These are phyloP conservation scores for Gadopsis bispinosus DNA, from an alignment of 2,797 vertebrate genomes.

Conservation along the genomic window DNA sequence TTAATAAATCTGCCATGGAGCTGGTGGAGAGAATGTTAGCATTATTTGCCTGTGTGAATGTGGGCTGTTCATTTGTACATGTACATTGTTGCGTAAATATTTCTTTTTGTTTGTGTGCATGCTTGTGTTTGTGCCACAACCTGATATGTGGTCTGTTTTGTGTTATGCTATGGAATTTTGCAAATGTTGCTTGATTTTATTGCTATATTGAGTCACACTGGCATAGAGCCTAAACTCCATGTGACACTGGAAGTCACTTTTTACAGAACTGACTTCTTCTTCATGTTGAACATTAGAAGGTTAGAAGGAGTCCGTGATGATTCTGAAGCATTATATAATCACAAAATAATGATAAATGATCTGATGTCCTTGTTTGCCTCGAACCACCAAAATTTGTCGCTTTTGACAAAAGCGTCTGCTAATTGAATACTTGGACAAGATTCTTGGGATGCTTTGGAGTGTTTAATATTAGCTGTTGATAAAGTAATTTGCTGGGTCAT, in stretches of 20 bases:
- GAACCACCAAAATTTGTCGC: not conserved
- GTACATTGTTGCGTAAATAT: not conserved
- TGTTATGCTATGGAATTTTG: not conserved
- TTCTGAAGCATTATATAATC: not conserved
- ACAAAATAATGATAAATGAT: not conserved
- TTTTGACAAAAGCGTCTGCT: not conserved
- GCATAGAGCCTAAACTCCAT: not conserved
- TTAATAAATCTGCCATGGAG: slow-evolving; percentile 39
- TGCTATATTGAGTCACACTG: not conserved
- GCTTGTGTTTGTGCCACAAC: not conserved
- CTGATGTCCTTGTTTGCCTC: not conserved
- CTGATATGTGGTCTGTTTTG: not conserved
- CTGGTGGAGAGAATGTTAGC: slow-evolving; percentile 3
- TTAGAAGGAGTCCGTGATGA: not conserved
- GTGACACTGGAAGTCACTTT: not conserved
- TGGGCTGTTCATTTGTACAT: not conserved
- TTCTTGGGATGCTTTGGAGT: not conserved
- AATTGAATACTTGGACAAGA: not conserved
- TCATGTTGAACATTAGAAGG: not conserved
- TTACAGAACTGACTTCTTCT: not conserved
- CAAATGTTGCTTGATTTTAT: slow-evolving; percentile 9
- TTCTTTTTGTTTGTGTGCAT: not conserved
- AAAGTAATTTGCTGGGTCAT: not conserved
- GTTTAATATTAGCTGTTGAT: not conserved
- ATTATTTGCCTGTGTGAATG: not conserved